A percentile compares a stretch with the other conserved stretches of the same genome.
Conservation (phyloP, 2,888 invertebrate species). For the Dendrolimus pini region DNA sequence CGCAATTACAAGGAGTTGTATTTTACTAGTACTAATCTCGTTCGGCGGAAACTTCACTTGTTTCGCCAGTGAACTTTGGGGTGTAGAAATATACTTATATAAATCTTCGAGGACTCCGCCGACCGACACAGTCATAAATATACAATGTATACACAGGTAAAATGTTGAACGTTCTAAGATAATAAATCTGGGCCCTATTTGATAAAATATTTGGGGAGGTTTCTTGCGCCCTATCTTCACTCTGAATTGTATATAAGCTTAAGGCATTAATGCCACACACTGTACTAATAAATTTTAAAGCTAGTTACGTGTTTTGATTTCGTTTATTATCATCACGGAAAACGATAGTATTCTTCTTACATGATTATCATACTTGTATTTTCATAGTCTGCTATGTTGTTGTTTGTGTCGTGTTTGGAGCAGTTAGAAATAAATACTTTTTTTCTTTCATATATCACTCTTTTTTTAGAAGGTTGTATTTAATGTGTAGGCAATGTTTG, state of each 20-base stretch:
- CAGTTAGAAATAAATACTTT: no score
- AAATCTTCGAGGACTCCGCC: not conserved
- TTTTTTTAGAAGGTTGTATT: no score
- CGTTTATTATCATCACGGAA: no score
- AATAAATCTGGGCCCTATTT: conserved; percentile 3
- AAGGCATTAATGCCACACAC: not conserved
- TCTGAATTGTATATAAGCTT: conserved; percentile 7
- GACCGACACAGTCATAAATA: not conserved
- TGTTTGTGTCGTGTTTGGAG: no score
- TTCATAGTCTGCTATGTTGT: no score
- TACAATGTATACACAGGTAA: not conserved
- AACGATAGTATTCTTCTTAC: no score
- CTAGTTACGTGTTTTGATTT: no score
- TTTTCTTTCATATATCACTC: no score
- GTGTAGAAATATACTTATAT: not conserved
- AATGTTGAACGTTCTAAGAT: not conserved
- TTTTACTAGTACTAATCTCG: not conserved
- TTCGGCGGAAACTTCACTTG: not conserved
- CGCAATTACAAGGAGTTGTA: no score
- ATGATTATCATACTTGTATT: no score
- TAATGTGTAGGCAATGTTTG: no score
- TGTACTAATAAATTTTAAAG: no score
- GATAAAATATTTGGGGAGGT: conserved; percentile 11
- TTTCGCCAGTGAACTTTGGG: not conserved
- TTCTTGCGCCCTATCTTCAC: not conserved